Conservation (phyloP, 2,797 vertebrate genomes). For the Micromesistius poutassou region DNA sequence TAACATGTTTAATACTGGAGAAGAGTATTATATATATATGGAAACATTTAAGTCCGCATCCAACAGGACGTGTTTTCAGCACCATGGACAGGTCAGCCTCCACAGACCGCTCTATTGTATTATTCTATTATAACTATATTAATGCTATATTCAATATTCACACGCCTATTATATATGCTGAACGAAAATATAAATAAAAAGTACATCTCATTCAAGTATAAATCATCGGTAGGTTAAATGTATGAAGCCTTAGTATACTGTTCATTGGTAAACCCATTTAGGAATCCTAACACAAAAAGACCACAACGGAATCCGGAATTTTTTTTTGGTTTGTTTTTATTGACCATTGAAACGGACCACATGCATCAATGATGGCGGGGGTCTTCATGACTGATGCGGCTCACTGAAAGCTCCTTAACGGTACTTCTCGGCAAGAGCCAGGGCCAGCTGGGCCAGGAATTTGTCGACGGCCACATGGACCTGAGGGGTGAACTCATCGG, state of each 20-base stretch:
- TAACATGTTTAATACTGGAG: background rate
- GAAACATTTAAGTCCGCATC: background rate
- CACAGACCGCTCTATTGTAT: background rate
- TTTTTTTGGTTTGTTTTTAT: background rate
- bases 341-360: background rate
- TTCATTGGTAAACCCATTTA: background rate
- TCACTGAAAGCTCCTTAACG: slow-evolving; percentile 58
- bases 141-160: background rate
- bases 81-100: background rate
- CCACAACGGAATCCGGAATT: background rate
- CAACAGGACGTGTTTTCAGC: background rate
- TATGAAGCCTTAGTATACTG: background rate
- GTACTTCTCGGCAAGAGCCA: slow-evolving; percentile 79
- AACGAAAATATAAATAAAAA: background rate
- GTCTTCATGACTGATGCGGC: background rate
- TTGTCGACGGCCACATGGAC: slow-evolving; percentile 80
- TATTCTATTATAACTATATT: background rate
- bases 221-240: background rate
- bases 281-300: background rate
- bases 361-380: background rate
- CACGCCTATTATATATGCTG: too few species aligned
- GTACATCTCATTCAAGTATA: background rate
- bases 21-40: background rate
- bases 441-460: slow-evolving; percentile 67
- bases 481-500: slow-evolving; percentile 64